Evolutionary conservation across 2,888 invertebrate species (phyloP).

Genomic region (Ecliptopera silaceata): DNA sequence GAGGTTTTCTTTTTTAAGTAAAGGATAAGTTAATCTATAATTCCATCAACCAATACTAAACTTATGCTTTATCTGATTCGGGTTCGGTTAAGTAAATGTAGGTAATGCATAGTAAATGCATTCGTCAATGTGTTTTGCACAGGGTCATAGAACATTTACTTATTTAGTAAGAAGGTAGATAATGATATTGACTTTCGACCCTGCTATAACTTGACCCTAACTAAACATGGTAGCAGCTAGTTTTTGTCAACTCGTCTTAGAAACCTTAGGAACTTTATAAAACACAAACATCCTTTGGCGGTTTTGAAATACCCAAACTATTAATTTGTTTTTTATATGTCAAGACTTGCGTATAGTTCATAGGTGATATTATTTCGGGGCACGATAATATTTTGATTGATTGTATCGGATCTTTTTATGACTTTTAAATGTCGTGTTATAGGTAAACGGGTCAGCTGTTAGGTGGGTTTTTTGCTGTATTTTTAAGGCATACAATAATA

Average conservation of each 20-base stretch:
- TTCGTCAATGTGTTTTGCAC: not conserved
- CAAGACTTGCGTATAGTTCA: conserved; percentile 19
- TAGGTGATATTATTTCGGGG: conserved; percentile 19
- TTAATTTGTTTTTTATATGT: conserved; percentile 16
- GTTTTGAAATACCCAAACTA: conserved; percentile 15
- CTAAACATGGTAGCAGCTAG: not conserved
- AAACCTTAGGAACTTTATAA: not conserved
- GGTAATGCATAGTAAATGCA: not conserved
- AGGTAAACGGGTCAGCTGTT: conserved; percentile 12
- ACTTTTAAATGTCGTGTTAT: not conserved
- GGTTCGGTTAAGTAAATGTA: too few relatives aligned
- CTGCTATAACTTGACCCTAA: not conserved
- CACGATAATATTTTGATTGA: conserved; percentile 26
- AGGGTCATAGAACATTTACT: not conserved
- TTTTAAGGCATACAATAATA: too few relatives aligned
- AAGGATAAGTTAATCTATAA: too few relatives aligned
- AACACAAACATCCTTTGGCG: not conserved
- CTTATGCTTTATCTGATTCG: too few relatives aligned
- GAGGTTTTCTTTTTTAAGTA: too few relatives aligned
- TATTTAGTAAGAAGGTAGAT: too few relatives aligned
- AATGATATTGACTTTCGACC: not conserved
- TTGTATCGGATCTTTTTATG: conserved; percentile 23
- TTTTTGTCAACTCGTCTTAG: not conserved
- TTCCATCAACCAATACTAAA: too few relatives aligned
- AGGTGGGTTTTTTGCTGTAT: not conserved